Conservation (phyloP, 2,113 vertebrate genomes). For the Xenus cinereus region DNA sequence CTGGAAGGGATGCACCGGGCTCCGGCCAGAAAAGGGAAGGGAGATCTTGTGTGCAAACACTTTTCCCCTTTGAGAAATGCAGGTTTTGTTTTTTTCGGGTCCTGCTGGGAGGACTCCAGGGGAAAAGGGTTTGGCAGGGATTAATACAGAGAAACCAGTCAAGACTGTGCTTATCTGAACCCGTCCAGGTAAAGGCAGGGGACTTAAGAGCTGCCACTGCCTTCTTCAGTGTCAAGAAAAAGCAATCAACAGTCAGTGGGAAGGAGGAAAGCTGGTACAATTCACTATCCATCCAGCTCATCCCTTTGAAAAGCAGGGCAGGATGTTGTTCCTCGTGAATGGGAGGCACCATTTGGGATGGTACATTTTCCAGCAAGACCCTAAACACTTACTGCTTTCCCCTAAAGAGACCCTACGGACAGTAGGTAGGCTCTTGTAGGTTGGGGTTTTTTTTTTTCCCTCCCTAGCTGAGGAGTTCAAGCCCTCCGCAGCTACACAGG, state of each 20-base stretch:
- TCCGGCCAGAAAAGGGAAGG: conserved; percentile 24
- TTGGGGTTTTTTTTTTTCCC: background rate
- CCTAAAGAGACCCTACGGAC: background rate
- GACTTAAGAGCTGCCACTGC: background rate
- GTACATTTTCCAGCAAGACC: background rate
- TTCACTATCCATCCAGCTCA: background rate
- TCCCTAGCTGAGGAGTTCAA: background rate
- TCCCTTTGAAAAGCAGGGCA: background rate
- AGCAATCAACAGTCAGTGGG: background rate
- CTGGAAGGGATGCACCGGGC: conserved; percentile 13
- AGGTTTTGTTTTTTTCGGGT: background rate
- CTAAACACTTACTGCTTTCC: background rate
- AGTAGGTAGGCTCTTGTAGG: accelerated
- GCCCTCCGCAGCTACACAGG: background rate
- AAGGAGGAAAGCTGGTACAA: background rate
- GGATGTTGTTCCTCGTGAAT: background rate
- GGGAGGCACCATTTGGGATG: background rate
- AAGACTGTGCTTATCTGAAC: background rate
- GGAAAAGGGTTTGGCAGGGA: background rate
- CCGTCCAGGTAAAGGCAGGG: background rate
- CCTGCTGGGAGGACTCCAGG: background rate
- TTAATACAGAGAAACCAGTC: background rate
- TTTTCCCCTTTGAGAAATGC: background rate
- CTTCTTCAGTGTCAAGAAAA: background rate
- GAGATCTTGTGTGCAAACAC: background rate